These are phyloP conservation scores for Himalopsyche anomala DNA, from an alignment of 2,888 invertebrate genomes.

Conservation along the genomic window DNA sequence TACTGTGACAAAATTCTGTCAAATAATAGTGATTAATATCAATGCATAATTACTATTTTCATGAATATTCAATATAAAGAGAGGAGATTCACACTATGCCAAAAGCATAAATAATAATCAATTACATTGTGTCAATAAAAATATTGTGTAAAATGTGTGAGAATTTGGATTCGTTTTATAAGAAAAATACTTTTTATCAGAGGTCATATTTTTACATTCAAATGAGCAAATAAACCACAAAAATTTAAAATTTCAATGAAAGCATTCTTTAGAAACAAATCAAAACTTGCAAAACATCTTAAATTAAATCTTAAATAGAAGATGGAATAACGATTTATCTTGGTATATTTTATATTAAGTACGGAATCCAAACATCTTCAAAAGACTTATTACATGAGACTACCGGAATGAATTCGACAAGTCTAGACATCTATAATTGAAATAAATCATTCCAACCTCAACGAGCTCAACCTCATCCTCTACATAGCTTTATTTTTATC, in stretches of 20 bases:
- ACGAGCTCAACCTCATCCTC: too few species aligned
- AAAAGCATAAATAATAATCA: slow-evolving; percentile 48
- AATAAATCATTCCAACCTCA: too few species aligned
- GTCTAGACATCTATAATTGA: too few species aligned
- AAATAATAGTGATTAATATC: slow-evolving; percentile 34
- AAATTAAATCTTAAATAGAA: slow-evolving; percentile 32
- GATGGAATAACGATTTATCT: slow-evolving; percentile 19
- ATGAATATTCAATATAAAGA: slow-evolving; percentile 33
- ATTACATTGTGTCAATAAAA: slow-evolving; percentile 27
- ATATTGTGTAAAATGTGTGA: slow-evolving; percentile 17
- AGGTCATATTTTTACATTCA: slow-evolving; percentile 3
- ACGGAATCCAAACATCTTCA: neutral
- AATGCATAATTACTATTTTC: slow-evolving; percentile 36
- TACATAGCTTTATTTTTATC: too few species aligned
- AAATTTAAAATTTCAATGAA: neutral
- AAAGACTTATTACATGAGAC: too few species aligned
- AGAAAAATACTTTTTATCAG: slow-evolving; percentile 36
- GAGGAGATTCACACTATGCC: slow-evolving; percentile 53
- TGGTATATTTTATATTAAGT: slow-evolving; percentile 3
- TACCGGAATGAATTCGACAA: too few species aligned
- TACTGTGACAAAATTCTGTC: neutral
- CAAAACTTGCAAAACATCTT: neutral
- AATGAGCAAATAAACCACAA: neutral
- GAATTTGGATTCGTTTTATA: neutral
- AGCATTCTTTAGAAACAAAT: neutral